Evolutionary conservation across 2,888 invertebrate species (phyloP), one percentile per base, ranked within the genome.

Genomic region (Cepaea hortensis): DNA sequence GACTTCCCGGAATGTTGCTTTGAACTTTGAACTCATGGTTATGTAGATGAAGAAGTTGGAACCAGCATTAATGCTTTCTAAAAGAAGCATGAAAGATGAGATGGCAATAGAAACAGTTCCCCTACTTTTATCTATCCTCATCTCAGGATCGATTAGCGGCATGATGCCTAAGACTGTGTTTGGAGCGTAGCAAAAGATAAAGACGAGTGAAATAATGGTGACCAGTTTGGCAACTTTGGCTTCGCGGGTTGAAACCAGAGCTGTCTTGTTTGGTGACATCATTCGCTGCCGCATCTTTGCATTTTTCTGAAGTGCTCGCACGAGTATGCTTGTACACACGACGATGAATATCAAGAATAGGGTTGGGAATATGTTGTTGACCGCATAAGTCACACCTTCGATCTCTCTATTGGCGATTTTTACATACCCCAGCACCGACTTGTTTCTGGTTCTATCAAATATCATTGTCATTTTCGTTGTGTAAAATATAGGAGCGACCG

Each of bases 11-110:
- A 79, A 79, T 2, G 79, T 79, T 11, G 13, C 7, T n/a, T 61
- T 79, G n/a, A 79, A 79, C 61, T 55, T 79, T 55, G 79, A 75
- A 75, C 75, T 75, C 75, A 75, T 48, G 11, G 35, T 48, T 0
- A 75, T 13, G 75, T 75, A 75, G 13, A 79, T 46, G 46, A 79
- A 79, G 18, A 79, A 79, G n/a, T 79, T 79, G 20, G 72, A 20
- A 5, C n/a, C 23, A 72, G 72, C 72, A n/a, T 72, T 72, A 23
- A 72, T 23, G 23, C 72, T 11, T 23, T 72, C 72, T 23, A 72
- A 4, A 7, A 23, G 72, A n/a, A 72, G 72, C n/a, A 72, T 11
- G 9, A 72, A 11, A 23, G 72, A 72, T 6, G 23, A n/a, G 23
- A 72, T 23, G 5, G 23, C 20, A 11, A n/a, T 72, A 20, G 23